phyloP scores from a whole-genome alignment of 1,140 invertebrate genomes.

The Aleiodes sp. region DNA sequence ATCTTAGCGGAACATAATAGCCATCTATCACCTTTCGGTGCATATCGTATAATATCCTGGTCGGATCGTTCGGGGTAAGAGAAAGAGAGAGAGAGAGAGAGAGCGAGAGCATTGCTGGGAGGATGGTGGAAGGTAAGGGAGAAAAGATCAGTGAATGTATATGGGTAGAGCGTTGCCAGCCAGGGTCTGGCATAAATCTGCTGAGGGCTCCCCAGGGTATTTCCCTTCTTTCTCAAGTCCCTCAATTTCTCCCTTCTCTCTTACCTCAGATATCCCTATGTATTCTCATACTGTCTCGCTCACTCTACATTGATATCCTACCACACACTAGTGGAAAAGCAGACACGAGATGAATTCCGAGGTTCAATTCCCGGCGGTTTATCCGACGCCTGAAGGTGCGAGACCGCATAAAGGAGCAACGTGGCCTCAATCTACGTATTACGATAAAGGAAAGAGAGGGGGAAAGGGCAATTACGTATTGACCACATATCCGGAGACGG shows the following conservation, averaged over 20 bases:
- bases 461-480: not conserved
- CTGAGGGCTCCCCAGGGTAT: conserved; percentile 61
- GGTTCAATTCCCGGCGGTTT: conserved; percentile 61
- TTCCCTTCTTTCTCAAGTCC: conserved; percentile 52
- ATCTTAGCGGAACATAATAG: conserved; percentile 55
- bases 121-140: conserved; percentile 19
- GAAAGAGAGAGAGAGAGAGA: not conserved
- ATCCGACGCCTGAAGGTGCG: conserved; percentile 47
- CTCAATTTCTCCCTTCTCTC: conserved; percentile 34
- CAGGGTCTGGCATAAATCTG: conserved; percentile 62
- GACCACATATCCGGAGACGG: too few species aligned
- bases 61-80: conserved; percentile 44
- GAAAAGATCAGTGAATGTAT: conserved; percentile 30
- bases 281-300: conserved; percentile 20
- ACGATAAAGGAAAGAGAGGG: not conserved
- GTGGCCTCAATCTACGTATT: conserved; percentile 31
- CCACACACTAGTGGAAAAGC: conserved; percentile 30
- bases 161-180: conserved; percentile 48
- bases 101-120: conserved; percentile 16
- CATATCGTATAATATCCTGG: conserved; percentile 60
- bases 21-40: conserved; percentile 56
- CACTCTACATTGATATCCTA: conserved; percentile 17
- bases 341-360: conserved; percentile 59
- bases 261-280: conserved; percentile 26
- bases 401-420: conserved; percentile 42